phyloP scores from a whole-genome alignment of 2,113 vertebrate genomes.

The Azemiops feae region DNA sequence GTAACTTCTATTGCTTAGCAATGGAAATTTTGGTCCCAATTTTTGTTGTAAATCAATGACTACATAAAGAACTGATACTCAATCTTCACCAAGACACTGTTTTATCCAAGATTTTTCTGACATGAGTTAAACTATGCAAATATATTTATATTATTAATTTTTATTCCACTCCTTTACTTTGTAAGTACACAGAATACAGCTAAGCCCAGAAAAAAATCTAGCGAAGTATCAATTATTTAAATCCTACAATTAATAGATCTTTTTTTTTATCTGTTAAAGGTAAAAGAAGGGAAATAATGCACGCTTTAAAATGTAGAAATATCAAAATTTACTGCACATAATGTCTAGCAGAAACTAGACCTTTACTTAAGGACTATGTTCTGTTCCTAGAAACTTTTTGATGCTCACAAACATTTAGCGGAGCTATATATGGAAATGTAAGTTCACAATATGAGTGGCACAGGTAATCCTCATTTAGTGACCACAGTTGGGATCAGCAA shows the following conservation, averaged over 20 bases:
- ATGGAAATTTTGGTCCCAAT: neutral
- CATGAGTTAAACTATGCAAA: slow-evolving; percentile 32
- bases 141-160: slow-evolving; percentile 16
- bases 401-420: neutral
- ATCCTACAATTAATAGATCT: neutral
- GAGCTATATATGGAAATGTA: neutral
- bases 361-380: neutral
- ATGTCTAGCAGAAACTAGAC: neutral
- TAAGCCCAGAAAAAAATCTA: neutral
- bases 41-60: neutral
- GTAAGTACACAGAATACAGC: slow-evolving; percentile 5
- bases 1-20: slow-evolving; percentile 37
- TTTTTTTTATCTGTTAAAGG: slow-evolving; percentile 1
- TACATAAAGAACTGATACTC: slow-evolving; percentile 27
- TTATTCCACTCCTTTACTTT: neutral
- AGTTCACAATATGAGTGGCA: neutral
- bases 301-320: neutral
- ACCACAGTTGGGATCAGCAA: neutral
- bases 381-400: neutral
- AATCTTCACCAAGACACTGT: slow-evolving; percentile 26
- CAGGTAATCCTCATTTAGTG: neutral
- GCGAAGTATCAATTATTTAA: neutral
- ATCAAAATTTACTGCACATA: neutral
- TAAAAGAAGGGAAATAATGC: neutral
- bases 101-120: neutral